A percentile compares a stretch with the other conserved stretches of the same genome.
phyloP scores from a whole-genome alignment of 2,797 vertebrate genomes.

The Hapalemur alaotrensis region DNA sequence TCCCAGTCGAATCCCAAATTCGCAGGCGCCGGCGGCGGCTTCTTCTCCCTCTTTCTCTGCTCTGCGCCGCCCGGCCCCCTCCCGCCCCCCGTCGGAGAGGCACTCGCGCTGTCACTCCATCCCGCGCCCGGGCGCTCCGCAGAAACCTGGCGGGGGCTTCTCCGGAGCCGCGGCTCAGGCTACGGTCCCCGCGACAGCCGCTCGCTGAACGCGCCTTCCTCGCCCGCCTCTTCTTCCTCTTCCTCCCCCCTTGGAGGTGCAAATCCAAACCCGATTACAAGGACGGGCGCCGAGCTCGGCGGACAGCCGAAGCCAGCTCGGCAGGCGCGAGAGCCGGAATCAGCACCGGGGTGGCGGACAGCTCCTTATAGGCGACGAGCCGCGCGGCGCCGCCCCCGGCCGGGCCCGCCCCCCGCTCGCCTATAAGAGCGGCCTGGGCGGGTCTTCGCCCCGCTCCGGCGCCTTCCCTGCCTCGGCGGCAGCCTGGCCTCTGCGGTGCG shows the following conservation, averaged over 20 bases:
- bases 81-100: slow-evolving; percentile 29
- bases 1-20: slow-evolving; percentile 61
- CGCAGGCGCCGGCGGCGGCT: slow-evolving; percentile 1
- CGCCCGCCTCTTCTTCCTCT: background rate
- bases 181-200: background rate
- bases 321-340: slow-evolving; percentile 12
- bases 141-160: background rate
- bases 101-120: slow-evolving; percentile 80
- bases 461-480: background rate
- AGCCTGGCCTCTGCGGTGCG: background rate
- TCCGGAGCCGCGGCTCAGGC: background rate
- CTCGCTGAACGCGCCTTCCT: background rate
- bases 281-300: background rate
- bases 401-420: slow-evolving; percentile 78
- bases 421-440: slow-evolving; percentile 75
- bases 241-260: background rate
- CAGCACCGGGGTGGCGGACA: slow-evolving; percentile 71
- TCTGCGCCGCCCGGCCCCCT: background rate
- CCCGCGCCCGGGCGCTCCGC: slow-evolving; percentile 56
- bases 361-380: slow-evolving; percentile 86
- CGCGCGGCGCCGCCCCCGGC: slow-evolving; percentile 81
- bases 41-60: background rate
- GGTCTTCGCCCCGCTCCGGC: slow-evolving; percentile 26
- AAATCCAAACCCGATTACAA: background rate
- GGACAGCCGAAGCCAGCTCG: background rate